Percentiles rank a stretch among this genome's conserved stretches.
Conservation (phyloP, 2,888 invertebrate genomes). For the Brenthis hecate region DNA sequence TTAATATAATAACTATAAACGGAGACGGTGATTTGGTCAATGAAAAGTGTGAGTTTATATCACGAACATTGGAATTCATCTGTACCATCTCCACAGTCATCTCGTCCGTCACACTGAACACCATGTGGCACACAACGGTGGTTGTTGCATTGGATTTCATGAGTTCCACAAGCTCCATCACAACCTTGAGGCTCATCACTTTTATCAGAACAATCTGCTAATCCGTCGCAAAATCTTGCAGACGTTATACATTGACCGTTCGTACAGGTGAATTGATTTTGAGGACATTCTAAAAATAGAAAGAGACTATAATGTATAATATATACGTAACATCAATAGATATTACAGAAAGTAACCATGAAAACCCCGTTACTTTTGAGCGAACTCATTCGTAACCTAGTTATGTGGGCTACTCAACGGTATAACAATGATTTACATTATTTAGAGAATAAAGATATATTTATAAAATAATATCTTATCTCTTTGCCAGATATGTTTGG, state of each 20-base stretch:
- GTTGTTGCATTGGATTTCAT: slow-evolving; percentile 71
- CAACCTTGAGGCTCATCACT: slow-evolving; percentile 86
- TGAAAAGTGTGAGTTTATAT: slow-evolving; percentile 27
- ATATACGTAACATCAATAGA: not conserved
- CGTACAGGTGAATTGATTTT: slow-evolving; percentile 80
- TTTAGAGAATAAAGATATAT: not conserved
- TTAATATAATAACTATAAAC: slow-evolving; percentile 7
- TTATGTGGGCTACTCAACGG: slow-evolving; percentile 57
- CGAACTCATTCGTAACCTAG: slow-evolving; percentile 64
- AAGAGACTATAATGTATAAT: no score
- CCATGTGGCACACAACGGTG: slow-evolving; percentile 84
- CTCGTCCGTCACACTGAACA: slow-evolving; percentile 85
- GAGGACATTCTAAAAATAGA: slow-evolving; percentile 68
- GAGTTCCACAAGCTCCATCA: slow-evolving; percentile 78
- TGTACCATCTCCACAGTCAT: slow-evolving; percentile 85
- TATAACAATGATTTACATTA: slow-evolving; percentile 43
- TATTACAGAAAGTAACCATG: slow-evolving; percentile 32
- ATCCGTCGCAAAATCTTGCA: slow-evolving; percentile 86
- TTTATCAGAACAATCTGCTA: slow-evolving; percentile 85
- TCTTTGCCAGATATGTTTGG: not conserved
- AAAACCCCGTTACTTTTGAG: slow-evolving; percentile 60
- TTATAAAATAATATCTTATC: not conserved
- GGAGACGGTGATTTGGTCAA: slow-evolving; percentile 8
- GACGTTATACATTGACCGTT: slow-evolving; percentile 85
- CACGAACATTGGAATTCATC: slow-evolving; percentile 83